Percentiles rank a stretch among this genome's conserved stretches.
Conservation (phyloP, 1,140 invertebrate genomes). For the Teleopsis dalmanni region DNA sequence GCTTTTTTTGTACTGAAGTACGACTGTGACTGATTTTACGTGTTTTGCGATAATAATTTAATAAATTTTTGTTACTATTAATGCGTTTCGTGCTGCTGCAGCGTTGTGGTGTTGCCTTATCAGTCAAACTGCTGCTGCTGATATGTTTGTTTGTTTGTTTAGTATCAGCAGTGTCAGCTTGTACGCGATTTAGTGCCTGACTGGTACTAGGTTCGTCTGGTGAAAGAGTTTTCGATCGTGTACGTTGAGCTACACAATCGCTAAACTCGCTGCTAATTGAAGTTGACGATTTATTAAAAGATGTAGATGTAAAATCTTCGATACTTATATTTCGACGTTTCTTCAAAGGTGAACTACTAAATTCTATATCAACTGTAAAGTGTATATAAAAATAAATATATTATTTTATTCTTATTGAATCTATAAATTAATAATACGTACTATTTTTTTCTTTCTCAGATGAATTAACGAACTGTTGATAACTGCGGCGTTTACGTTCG, state of each 20-base stretch:
- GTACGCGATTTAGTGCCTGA: no score
- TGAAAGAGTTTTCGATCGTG: slow-evolving; percentile 37
- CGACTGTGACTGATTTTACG: slow-evolving; percentile 36
- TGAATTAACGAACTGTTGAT: slow-evolving; percentile 13
- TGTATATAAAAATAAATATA: no score
- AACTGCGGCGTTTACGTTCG: slow-evolving; percentile 28
- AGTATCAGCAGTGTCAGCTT: neutral
- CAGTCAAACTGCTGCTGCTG: neutral
- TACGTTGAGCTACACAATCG: slow-evolving; percentile 40
- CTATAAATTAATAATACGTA: no score
- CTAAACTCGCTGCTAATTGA: slow-evolving; percentile 13
- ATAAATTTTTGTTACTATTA: slow-evolving; percentile 25
- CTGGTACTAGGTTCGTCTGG: slow-evolving; percentile 34
- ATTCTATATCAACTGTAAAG: neutral
- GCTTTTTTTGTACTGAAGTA: slow-evolving; percentile 15
- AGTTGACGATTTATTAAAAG: neutral
- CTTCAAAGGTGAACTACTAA: slow-evolving; percentile 23
- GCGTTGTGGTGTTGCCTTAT: slow-evolving; percentile 10
- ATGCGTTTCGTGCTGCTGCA: slow-evolving; percentile 6
- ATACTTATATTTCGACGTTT: slow-evolving; percentile 25
- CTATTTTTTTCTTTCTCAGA: neutral
- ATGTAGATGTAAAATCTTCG: neutral
- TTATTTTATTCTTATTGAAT: no score
- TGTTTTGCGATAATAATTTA: slow-evolving; percentile 42
- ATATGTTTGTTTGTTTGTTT: neutral